Percentiles rank a stretch among this genome's conserved stretches.
Conservation (phyloP, 2,888 invertebrate genomes). For the Griposia aprilina region DNA sequence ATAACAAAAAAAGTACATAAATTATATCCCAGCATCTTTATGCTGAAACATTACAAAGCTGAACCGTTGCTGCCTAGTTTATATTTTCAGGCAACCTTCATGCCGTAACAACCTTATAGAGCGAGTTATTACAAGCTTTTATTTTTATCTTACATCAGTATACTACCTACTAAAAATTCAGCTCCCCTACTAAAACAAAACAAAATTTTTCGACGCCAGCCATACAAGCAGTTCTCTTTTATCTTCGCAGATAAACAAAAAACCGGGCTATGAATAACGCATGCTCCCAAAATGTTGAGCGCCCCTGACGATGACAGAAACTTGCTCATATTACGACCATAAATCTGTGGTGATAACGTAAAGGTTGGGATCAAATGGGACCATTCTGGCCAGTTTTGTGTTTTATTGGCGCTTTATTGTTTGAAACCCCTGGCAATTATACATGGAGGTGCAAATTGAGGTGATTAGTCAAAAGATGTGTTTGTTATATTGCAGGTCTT, state of each 20-base stretch:
- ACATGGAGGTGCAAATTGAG: slow-evolving; percentile 6
- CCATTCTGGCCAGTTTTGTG: slow-evolving; percentile 20
- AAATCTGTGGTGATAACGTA: slow-evolving; percentile 61
- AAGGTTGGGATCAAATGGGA: slow-evolving; percentile 41
- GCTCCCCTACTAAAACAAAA: slow-evolving; percentile 12
- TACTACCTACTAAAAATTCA: slow-evolving; percentile 41
- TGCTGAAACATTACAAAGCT: neutral
- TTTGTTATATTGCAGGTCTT: neutral
- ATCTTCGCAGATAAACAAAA: slow-evolving; percentile 58
- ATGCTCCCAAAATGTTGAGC: slow-evolving; percentile 52
- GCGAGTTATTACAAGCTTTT: neutral
- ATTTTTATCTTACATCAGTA: neutral
- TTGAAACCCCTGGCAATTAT: slow-evolving; percentile 28
- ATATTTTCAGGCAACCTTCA: neutral
- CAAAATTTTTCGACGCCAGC: slow-evolving; percentile 44
- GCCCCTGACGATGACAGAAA: slow-evolving; percentile 57
- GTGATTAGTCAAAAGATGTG: slow-evolving; percentile 13
- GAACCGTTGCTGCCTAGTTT: neutral
- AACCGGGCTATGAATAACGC: slow-evolving; percentile 54
- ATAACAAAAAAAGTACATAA: neutral
- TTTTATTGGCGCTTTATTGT: slow-evolving; percentile 46
- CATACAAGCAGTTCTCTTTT: slow-evolving; percentile 36
- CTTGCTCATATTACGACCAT: slow-evolving; percentile 63
- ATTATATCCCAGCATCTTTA: neutral
- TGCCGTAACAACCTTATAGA: neutral